Conservation (phyloP, 2,113 vertebrate species). For the Zosterops hypoxanthus region DNA sequence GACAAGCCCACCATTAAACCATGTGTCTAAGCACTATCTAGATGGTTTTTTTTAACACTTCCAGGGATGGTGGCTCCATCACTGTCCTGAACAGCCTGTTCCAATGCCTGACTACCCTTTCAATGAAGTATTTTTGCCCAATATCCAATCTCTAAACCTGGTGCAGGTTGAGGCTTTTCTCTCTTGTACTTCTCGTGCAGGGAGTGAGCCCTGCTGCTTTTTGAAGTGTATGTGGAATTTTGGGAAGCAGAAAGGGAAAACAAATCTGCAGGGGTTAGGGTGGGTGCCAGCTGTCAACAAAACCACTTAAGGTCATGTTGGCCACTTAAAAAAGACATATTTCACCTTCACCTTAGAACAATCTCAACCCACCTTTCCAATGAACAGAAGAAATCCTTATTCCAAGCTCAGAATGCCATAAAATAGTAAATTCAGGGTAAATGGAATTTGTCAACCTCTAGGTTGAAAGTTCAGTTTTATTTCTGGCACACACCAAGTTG, state of each 20-base stretch:
- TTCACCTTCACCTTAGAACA: neutral
- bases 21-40: neutral
- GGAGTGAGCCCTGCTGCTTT: neutral
- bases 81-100: neutral
- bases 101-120: neutral
- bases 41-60: fast-evolving
- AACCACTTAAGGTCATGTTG: neutral
- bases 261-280: neutral
- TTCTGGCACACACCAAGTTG: neutral
- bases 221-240: neutral
- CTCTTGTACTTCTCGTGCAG: neutral
- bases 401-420: neutral
- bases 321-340: neutral
- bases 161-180: neutral
- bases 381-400: neutral
- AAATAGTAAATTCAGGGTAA: neutral
- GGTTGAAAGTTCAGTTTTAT: constrained; percentile 13
- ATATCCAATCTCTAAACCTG: neutral
- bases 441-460: neutral
- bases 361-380: neutral
- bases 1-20: neutral
- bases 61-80: neutral
- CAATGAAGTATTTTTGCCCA: neutral
- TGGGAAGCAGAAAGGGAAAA: neutral
- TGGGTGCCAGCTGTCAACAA: neutral